Evolutionary conservation across 2,888 invertebrate genomes (phyloP).

Genomic region (Willowsia nigromaculata): DNA sequence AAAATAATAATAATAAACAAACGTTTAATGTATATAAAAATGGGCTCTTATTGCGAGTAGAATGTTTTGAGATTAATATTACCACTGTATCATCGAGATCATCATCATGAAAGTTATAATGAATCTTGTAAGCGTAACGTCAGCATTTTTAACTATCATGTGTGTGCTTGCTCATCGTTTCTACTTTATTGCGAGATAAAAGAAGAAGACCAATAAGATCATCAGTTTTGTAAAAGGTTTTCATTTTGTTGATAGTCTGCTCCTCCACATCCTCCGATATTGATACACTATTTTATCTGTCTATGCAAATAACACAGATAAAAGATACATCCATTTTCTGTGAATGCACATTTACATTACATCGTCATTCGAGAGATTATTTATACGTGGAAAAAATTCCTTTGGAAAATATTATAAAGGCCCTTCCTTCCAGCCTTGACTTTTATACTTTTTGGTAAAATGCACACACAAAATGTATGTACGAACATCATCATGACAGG

Average conservation of each 20-base stretch:
- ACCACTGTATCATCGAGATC: not conserved
- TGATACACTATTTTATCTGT: constrained; percentile 13
- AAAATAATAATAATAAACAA: not conserved
- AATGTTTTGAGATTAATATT: constrained; percentile 24
- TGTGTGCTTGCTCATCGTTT: not conserved
- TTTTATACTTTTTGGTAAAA: constrained; percentile 18
- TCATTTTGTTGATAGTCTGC: constrained; percentile 4
- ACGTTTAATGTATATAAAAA: not conserved
- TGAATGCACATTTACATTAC: not conserved
- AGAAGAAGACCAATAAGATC: not conserved
- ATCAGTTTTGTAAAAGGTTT: constrained; percentile 7
- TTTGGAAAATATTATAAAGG: constrained; percentile 8
- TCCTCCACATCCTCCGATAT: not conserved
- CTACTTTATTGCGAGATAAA: not conserved
- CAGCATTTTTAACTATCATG: not conserved
- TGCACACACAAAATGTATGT: constrained; percentile 7
- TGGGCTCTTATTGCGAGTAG: not conserved
- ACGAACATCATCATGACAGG: constrained; percentile 17
- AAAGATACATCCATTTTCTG: constrained; percentile 6
- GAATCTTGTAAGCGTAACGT: not conserved
- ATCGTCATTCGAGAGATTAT: constrained; percentile 9
- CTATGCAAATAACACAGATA: constrained; percentile 39
- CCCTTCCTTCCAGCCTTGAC: constrained; percentile 37
- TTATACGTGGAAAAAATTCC: not conserved
- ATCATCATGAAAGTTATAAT: not conserved